Conservation (phyloP, 2,797 vertebrate genomes). For the Acrocephalus scirpaceus region DNA sequence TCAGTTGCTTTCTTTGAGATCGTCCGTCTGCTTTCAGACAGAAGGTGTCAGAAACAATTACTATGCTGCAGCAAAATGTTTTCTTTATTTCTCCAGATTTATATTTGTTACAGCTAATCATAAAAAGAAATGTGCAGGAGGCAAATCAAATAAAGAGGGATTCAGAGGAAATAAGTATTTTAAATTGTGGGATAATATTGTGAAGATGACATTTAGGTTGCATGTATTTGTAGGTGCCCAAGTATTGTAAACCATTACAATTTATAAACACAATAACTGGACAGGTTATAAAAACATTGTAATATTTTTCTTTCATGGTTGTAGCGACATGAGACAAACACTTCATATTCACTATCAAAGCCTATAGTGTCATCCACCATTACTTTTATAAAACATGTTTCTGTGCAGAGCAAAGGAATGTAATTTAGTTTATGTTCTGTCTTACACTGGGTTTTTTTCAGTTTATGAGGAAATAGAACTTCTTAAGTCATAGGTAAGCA, state of each 20-base stretch:
- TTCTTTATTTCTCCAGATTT: constrained; percentile 33
- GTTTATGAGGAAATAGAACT: neutral
- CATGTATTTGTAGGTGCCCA: neutral
- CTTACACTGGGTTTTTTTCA: neutral
- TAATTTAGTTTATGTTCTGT: neutral
- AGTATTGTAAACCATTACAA: neutral
- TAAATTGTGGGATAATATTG: constrained; percentile 19
- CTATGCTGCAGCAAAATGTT: constrained; percentile 10
- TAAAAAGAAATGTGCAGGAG: constrained; percentile 26
- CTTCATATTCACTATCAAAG: neutral
- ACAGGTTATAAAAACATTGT: neutral
- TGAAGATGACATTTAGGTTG: constrained; percentile 13
- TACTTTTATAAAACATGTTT: neutral
- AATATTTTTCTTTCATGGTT: constrained; percentile 31
- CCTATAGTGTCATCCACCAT: neutral
- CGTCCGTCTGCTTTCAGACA: constrained; percentile 3
- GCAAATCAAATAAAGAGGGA: constrained; percentile 36
- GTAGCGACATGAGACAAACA: neutral
- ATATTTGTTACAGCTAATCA: constrained; percentile 49
- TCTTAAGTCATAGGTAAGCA: neutral
- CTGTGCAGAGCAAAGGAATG: neutral
- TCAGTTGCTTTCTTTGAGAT: neutral
- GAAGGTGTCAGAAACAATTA: constrained; percentile 30
- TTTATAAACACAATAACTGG: neutral
- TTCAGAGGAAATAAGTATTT: constrained; percentile 25